phyloP scores from a whole-genome alignment of 1,140 invertebrate genomes.

The Anthonomus grandis region DNA sequence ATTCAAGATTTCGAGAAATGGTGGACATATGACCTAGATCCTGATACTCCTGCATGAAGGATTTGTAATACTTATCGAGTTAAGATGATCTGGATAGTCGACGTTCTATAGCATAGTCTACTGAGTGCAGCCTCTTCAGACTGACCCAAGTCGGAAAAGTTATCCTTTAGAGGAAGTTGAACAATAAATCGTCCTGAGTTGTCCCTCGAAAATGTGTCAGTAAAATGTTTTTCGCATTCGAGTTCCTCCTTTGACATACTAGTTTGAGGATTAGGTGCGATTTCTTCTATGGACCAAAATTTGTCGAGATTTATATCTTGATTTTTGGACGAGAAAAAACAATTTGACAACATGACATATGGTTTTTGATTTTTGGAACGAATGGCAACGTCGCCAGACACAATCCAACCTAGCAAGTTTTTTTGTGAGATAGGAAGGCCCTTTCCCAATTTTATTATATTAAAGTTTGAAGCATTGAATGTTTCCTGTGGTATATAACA shows the following conservation, averaged over 20 bases:
- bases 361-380: too few species aligned
- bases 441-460: conserved; percentile 4
- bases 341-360: too few species aligned
- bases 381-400: conserved; percentile 30
- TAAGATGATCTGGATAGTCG: conserved; percentile 22
- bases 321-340: too few species aligned
- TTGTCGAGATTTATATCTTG: conserved; percentile 10
- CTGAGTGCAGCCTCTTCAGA: conserved; percentile 23
- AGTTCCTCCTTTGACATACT: conserved; percentile 14
- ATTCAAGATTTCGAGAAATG: conserved; percentile 2
- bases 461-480: background rate
- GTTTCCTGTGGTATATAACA: background rate
- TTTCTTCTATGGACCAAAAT: conserved; percentile 13
- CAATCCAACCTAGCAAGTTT: conserved; percentile 7
- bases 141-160: conserved; percentile 19
- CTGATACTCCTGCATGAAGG: conserved; percentile 46
- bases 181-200: conserved; percentile 22
- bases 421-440: background rate
- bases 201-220: background rate
- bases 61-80: conserved; percentile 29
- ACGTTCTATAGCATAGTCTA: conserved; percentile 19
- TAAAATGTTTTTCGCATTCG: conserved; percentile 24
- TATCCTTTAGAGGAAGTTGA: conserved; percentile 16
- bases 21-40: conserved; percentile 43
- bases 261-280: background rate